Percentiles rank a stretch among this genome's conserved stretches.
Evolutionary conservation across 1,140 invertebrate genomes (phyloP).

Genomic region (Drosophila obscura): DNA sequence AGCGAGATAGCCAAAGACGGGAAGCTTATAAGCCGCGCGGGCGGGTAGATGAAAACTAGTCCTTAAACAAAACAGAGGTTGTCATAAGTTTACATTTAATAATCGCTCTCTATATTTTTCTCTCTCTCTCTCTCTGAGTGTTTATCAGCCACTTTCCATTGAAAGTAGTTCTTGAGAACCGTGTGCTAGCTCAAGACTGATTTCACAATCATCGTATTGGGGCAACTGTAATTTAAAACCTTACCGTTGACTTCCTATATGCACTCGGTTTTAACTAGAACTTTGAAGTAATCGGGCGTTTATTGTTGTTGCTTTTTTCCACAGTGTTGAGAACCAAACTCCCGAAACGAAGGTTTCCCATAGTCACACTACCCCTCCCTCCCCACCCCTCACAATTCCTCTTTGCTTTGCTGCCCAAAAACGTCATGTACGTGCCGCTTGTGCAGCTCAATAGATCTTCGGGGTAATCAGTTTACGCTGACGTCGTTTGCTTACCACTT

Average conservation of each 20-base stretch:
- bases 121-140: conserved; percentile 2
- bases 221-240: conserved; percentile 63
- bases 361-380: neutral
- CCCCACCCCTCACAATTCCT: neutral
- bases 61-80: too few species aligned
- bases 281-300: conserved; percentile 8
- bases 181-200: conserved; percentile 38
- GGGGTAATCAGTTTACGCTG: conserved; percentile 79
- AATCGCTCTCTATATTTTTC: conserved; percentile 14
- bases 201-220: conserved; percentile 49
- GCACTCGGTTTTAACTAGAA: conserved; percentile 53
- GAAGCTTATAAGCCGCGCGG: neutral
- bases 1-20: conserved; percentile 10
- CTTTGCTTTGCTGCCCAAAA: conserved; percentile 14
- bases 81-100: conserved; percentile 5
- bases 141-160: too few species aligned
- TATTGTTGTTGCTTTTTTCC: conserved; percentile 31
- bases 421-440: conserved; percentile 61
- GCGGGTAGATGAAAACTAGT: too few species aligned
- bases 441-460: conserved; percentile 62
- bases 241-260: conserved; percentile 65
- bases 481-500: conserved; percentile 66
- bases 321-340: conserved; percentile 57
- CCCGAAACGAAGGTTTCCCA: conserved; percentile 68
- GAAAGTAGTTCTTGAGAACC: conserved; percentile 25